Evolutionary conservation across 2,797 vertebrate species (phyloP).

Genomic region (Darevskia mixta): DNA sequence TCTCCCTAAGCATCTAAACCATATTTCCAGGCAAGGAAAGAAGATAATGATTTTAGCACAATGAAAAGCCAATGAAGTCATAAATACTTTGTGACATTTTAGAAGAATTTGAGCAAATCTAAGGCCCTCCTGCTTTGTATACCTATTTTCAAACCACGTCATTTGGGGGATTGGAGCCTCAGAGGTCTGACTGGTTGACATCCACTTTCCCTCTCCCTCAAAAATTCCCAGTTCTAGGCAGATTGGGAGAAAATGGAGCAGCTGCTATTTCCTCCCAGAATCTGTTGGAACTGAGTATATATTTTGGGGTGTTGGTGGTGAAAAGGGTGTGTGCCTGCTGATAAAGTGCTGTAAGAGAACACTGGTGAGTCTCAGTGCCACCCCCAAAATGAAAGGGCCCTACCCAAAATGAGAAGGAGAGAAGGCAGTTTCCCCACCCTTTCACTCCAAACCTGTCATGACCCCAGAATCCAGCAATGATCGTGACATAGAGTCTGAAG

Average conservation of each 20-base stretch:
- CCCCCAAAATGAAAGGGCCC: background rate
- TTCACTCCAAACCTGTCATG: background rate
- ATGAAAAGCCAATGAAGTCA: background rate
- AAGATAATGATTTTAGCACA: conserved; percentile 31
- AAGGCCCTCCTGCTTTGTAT: background rate
- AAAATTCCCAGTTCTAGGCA: background rate
- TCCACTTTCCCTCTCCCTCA: background rate
- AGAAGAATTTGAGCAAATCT: conserved; percentile 15
- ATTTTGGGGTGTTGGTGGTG: background rate
- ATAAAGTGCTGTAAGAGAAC: background rate
- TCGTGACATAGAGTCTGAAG: too few species aligned
- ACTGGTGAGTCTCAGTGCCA: background rate
- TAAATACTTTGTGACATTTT: background rate
- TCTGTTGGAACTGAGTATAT: background rate
- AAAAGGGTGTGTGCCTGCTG: background rate
- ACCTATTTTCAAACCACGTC: background rate
- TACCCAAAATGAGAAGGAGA: too few species aligned
- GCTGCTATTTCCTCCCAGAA: background rate
- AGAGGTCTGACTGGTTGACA: background rate
- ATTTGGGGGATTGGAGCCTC: background rate
- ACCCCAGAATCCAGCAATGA: too few species aligned
- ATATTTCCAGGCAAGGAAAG: conserved; percentile 4
- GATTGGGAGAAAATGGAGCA: background rate
- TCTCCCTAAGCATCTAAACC: background rate
- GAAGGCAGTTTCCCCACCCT: background rate